A percentile compares a stretch with the other conserved stretches of the same genome.
These are phyloP conservation scores for Epizoanthus illoricatus DNA, from an alignment of 92 coral and sea anemone genomes.

Conservation along the genomic window DNA sequence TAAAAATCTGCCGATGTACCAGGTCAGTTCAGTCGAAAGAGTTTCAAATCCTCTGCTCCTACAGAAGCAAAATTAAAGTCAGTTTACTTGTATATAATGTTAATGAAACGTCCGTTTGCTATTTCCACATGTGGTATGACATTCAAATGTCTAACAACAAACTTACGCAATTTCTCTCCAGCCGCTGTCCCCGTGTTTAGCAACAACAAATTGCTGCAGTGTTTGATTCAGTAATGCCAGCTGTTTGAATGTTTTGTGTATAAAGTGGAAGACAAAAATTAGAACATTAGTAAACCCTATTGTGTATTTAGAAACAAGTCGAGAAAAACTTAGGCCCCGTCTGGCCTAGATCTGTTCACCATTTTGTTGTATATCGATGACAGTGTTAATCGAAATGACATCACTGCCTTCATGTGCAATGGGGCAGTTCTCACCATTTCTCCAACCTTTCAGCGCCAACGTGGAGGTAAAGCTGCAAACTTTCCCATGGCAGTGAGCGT, in stretches of 20 bases:
- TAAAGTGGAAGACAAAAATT: not conserved
- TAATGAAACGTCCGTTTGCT: too few species aligned
- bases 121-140: not conserved
- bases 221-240: conserved; percentile 50
- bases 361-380: not conserved
- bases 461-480: too few species aligned
- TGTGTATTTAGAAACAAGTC: conserved; percentile 3
- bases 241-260: conserved; percentile 14
- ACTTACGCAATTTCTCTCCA: conserved; percentile 53
- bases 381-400: not conserved
- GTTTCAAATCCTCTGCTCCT: not conserved
- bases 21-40: not conserved
- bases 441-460: not conserved
- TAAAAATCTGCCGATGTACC: conserved; percentile 10
- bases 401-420: not conserved
- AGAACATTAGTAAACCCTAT: conserved; percentile 16
- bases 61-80: not conserved
- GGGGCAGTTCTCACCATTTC: conserved; percentile 13
- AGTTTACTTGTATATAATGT: not conserved
- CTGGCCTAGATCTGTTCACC: not conserved
- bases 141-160: not conserved
- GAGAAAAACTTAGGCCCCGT: not conserved
- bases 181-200: conserved; percentile 54
- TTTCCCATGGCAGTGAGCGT: not conserved
- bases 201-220: conserved; percentile 37